Evolutionary conservation across 2,888 invertebrate genomes (phyloP), one percentile per base, ranked within the genome.

Genomic region (Tenodera sinensis): DNA sequence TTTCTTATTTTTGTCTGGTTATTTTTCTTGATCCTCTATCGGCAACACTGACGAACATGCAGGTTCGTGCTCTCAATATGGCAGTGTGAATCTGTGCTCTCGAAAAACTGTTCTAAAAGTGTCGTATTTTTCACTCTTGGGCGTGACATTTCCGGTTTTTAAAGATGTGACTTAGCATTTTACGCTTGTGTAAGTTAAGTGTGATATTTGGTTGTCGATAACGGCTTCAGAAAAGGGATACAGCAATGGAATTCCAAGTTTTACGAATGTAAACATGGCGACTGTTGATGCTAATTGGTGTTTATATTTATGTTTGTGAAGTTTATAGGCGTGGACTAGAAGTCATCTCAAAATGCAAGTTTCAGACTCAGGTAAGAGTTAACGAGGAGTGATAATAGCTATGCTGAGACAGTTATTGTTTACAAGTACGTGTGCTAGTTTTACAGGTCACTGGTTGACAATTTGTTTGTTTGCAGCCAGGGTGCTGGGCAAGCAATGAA

Each of bases 251-350:
- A 87, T 87, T 87, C 82, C 82, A 87, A 87, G 87, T 87, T 83
- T 27, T 28, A 87, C 87, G 42, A 89, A 90, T 90, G 91, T 90
- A 91, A 91, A 91, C 91, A 91, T 91, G 91, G 91, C 91, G 91
- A 87, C 90, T 89, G 82, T 86, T 85, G 83, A 88, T 90, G 90
- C 89, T 71, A 88, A 88, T 90, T 89, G 88, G 89, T 90, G 89
- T 90, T 90, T 90, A 89, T 89, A 83, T 90, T 90, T 86, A 84
- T 88, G 82, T 89, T 84, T 86, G 85, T 85, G 89, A 87, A 42
- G 82, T 83, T 84, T 88, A 84, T 34, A 47, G 28, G 54, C 81
- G 71, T 89, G 84, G 54, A 84, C 12, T 85, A 89, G 85, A 82
- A 27, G 84, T 83, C 84, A 20, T 84, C 88, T 83, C 81, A 89